Base-by-base conservation (phyloP, 2,797 vertebrate genomes). In the Enteromius mattozi region DNA sequence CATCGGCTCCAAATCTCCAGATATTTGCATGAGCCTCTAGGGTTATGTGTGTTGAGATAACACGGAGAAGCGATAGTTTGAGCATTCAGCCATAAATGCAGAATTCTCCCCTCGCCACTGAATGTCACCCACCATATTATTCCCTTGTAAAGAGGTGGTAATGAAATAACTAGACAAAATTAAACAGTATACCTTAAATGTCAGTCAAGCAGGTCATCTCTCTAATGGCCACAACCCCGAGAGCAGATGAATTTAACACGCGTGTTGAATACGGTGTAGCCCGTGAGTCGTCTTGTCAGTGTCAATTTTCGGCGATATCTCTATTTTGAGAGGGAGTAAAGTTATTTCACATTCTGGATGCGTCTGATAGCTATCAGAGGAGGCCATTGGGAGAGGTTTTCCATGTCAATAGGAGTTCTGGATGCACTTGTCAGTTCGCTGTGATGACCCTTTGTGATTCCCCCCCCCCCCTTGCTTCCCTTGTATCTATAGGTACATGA, bases 261-360 rank as follows among this genome's bases (percentile, higher is more conserved):
- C 96, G 94, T 97, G 96, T 98, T 97, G 97, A 96, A 96, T 96
- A 96, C 93, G 96, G 95, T 96, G 95, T 95, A 95, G 96, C 95
- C 96, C 95, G 95, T 94, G 96, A 97, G 96, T 96, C 96, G 96
- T 96, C 97, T 96, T 98, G 97, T 99, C 97, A 97, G 95, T 98
- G 97, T 97, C 97, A 98, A 97, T 98, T 98, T 97, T 96, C 94
- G 92, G 92, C 93, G 97, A 99, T 97, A 97, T 98, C 97, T 99
- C 95, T 97, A 98, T 99, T 97, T 96, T 97, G 94, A 91, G 89
- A 91, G 92, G 93, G 92, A 90, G 94, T 91, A 94, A 95, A 96
- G 94, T 97, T 95, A 92, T 94, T 93, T 95, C 90, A 93, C 92
- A 94, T 94, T 93, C 94, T 94, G 91, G 91, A 94, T 94, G 92